Percentiles rank a stretch among this genome's conserved stretches.
Conservation (phyloP, 2,113 vertebrate species). For the Psettodes erumei region DNA sequence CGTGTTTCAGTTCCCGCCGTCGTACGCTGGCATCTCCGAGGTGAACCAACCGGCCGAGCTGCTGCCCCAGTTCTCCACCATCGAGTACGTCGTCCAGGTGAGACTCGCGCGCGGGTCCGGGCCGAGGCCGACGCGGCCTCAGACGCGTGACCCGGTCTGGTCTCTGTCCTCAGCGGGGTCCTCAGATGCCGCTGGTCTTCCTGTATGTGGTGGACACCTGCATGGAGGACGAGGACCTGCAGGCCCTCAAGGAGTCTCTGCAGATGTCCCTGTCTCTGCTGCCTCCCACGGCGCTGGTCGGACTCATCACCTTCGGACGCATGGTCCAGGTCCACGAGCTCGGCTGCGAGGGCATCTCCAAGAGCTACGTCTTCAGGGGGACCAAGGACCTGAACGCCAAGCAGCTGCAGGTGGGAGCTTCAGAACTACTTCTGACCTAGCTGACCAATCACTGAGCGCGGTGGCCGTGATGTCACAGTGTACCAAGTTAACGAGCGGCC, state of each 20-base stretch:
- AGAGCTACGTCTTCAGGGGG: slow-evolving; percentile 97
- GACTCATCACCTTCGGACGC: slow-evolving; percentile 97
- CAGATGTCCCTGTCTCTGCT: slow-evolving; percentile 97
- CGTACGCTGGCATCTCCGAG: slow-evolving; percentile 97
- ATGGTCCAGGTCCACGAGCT: slow-evolving; percentile 99
- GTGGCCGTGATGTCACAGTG: too few relatives aligned
- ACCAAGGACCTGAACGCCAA: slow-evolving; percentile 96
- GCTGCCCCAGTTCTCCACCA: slow-evolving; percentile 97
- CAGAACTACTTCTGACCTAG: neutral
- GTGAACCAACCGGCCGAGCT: slow-evolving; percentile 97
- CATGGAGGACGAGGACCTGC: slow-evolving; percentile 98
- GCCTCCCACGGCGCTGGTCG: slow-evolving; percentile 94
- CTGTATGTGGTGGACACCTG: slow-evolving; percentile 98
- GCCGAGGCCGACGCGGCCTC: rapidly evolving
- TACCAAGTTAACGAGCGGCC: too few relatives aligned
- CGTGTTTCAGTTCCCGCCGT: slow-evolving; percentile 91
- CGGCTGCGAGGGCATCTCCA: slow-evolving; percentile 97
- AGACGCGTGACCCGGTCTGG: neutral
- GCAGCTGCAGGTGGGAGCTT: slow-evolving; percentile 91
- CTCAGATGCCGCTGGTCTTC: slow-evolving; percentile 98
- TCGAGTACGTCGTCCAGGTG: slow-evolving; percentile 99
- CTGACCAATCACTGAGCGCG: neutral
- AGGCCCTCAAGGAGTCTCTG: slow-evolving; percentile 96
- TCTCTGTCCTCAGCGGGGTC: slow-evolving; percentile 86
- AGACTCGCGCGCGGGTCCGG: neutral